A percentile compares a stretch with the other conserved stretches of the same genome.
phyloP scores from a whole-genome alignment of 2,113 vertebrate genomes.

The Rhea americana region DNA sequence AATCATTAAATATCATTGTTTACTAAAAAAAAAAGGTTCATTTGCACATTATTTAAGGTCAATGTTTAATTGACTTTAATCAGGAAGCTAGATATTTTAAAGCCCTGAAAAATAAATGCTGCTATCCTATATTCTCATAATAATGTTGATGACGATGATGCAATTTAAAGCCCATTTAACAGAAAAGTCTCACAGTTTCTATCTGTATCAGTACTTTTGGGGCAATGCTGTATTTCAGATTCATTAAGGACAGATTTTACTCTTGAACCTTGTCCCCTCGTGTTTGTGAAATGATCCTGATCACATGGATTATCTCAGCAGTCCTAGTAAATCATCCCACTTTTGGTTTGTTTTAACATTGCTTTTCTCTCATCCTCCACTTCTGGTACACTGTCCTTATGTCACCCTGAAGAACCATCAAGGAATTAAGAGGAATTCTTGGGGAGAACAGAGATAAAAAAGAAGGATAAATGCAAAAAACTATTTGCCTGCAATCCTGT shows the following conservation, averaged over 20 bases:
- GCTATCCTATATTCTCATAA: not conserved
- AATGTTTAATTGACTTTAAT: not conserved
- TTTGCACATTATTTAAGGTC: not conserved
- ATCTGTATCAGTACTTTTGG: not conserved
- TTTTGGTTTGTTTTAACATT: constrained; percentile 19
- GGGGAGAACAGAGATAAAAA: constrained; percentile 17
- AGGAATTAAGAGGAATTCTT: constrained; percentile 14
- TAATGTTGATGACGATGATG: not conserved
- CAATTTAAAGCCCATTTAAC: not conserved
- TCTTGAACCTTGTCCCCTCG: not conserved
- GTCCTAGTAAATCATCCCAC: not conserved
- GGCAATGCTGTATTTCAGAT: not conserved
- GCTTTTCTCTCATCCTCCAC: not conserved
- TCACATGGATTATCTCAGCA: not conserved
- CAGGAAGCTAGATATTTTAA: not conserved
- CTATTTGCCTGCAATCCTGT: constrained; percentile 9
- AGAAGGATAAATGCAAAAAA: constrained; percentile 23
- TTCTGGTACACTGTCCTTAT: not conserved
- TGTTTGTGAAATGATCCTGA: constrained; percentile 13
- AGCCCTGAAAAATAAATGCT: not conserved
- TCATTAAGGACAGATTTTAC: not conserved
- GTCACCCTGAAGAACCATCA: not conserved
- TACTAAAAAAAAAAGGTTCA: not conserved
- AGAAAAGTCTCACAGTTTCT: constrained; percentile 5
- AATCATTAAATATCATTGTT: not conserved